A percentile compares a stretch with the other conserved stretches of the same genome.
These are phyloP conservation scores for Halichondria panicea DNA, from an alignment of 37 sponge, comb jelly and placozoan species.

Conservation along the genomic window DNA sequence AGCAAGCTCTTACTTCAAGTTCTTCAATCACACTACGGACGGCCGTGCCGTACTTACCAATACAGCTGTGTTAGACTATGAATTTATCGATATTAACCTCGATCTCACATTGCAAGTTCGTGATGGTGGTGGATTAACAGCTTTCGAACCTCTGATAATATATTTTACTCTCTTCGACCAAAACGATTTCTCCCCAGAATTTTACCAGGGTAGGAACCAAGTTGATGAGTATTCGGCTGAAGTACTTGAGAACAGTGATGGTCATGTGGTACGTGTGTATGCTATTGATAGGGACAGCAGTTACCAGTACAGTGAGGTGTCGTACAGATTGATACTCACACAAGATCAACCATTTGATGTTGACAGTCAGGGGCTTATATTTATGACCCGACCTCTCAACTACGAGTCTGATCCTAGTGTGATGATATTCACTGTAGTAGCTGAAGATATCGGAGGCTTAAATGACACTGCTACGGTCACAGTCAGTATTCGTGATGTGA, in stretches of 20 bases:
- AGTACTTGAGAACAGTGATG: conserved; percentile 39
- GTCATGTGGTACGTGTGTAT: not conserved
- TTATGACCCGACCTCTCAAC: conserved; percentile 31
- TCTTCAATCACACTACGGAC: conserved; percentile 14
- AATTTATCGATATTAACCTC: not conserved
- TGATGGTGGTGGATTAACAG: conserved; percentile 48
- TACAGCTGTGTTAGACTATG: conserved; percentile 51
- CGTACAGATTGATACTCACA: not conserved
- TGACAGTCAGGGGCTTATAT: conserved; percentile 21
- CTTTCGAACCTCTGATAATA: conserved; percentile 12
- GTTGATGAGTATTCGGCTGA: conserved; percentile 6
- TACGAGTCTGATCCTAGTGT: conserved; percentile 27
- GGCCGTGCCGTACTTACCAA: conserved; percentile 35
- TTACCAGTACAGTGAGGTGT: conserved; percentile 14
- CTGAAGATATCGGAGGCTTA: conserved; percentile 19
- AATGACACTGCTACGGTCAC: conserved; percentile 14
- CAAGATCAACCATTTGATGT: conserved; percentile 1
- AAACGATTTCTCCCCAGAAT: conserved; percentile 54
- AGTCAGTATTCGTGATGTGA: conserved; percentile 18
- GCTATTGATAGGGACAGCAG: conserved; percentile 58
- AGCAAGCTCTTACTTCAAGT: conserved; percentile 14
- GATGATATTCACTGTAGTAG: conserved; percentile 28
- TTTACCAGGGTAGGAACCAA: not conserved
- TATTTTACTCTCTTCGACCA: conserved; percentile 28
- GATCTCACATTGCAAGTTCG: conserved; percentile 30